Conservation (phyloP, 2,888 invertebrate species). For the Meteorus colon region DNA sequence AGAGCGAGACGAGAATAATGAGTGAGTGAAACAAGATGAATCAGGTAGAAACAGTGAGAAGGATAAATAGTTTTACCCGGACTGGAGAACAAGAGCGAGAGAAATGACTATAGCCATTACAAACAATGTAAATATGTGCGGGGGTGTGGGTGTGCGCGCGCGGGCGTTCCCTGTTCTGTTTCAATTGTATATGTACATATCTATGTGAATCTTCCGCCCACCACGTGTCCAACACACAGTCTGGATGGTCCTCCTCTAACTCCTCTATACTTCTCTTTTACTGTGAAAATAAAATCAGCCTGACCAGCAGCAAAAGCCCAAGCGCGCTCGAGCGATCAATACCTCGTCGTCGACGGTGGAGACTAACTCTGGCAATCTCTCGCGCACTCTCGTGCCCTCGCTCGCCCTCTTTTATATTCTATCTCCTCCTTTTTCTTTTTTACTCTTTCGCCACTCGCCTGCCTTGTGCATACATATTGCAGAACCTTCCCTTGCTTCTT, state of each 20-base stretch:
- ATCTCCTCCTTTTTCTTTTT: slow-evolving; percentile 15
- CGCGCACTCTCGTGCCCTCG: slow-evolving; percentile 30
- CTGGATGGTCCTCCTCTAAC: slow-evolving; percentile 65
- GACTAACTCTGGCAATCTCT: slow-evolving; percentile 55
- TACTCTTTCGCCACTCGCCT: slow-evolving; percentile 32
- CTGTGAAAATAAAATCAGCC: slow-evolving; percentile 66
- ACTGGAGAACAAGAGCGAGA: slow-evolving; percentile 21
- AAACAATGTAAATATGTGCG: background rate
- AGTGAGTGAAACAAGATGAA: slow-evolving; percentile 26
- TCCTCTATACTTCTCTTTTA: slow-evolving; percentile 39
- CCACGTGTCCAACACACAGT: slow-evolving; percentile 59
- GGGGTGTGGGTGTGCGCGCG: slow-evolving; percentile 16
- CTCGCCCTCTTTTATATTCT: slow-evolving; percentile 16
- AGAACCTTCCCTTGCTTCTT: background rate
- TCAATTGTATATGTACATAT: slow-evolving; percentile 13
- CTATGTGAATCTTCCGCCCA: slow-evolving; percentile 48
- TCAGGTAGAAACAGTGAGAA: background rate
- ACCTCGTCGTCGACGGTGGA: slow-evolving; percentile 57
- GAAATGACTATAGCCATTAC: background rate
- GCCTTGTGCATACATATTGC: background rate
- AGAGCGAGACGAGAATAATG: slow-evolving; percentile 2
- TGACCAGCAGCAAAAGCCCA: slow-evolving; percentile 54
- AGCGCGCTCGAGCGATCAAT: slow-evolving; percentile 62
- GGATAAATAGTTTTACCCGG: slow-evolving; percentile 23
- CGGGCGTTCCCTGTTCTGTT: slow-evolving; percentile 27